phyloP scores from a whole-genome alignment of 2,888 invertebrate genomes.

The Bellardia bayeri region DNA sequence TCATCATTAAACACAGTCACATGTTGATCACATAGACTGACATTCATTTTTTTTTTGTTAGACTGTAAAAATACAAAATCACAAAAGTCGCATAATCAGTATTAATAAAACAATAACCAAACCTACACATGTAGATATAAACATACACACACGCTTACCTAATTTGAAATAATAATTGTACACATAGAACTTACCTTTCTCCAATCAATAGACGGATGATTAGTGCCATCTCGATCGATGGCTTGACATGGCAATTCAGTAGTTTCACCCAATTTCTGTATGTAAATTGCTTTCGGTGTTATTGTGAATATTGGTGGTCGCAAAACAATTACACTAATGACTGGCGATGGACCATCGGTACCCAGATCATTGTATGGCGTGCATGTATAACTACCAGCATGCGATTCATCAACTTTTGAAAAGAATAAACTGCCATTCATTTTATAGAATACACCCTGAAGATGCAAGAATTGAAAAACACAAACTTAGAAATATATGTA shows the following conservation, averaged over 20 bases:
- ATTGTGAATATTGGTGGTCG: slow-evolving; percentile 93
- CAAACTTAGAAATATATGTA: not conserved
- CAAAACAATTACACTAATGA: slow-evolving; percentile 93
- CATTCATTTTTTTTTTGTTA: not conserved
- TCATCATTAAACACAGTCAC: not conserved
- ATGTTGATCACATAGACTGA: not conserved
- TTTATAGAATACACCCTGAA: slow-evolving; percentile 90
- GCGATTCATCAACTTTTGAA: slow-evolving; percentile 92
- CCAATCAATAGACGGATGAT: slow-evolving; percentile 88
- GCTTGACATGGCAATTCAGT: slow-evolving; percentile 93
- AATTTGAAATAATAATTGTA: slow-evolving; percentile 53
- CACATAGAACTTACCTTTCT: slow-evolving; percentile 85
- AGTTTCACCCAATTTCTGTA: slow-evolving; percentile 91
- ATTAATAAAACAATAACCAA: slow-evolving; percentile 22
- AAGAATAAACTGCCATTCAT: slow-evolving; percentile 93
- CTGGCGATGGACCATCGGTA: slow-evolving; percentile 92
- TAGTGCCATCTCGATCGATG: slow-evolving; percentile 88
- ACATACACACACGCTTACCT: not conserved
- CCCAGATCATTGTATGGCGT: slow-evolving; percentile 96
- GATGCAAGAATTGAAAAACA: not conserved
- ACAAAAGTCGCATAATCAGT: slow-evolving; percentile 26
- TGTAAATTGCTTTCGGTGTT: slow-evolving; percentile 93
- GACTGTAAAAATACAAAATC: not conserved
- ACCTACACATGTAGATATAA: not conserved
- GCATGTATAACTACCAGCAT: slow-evolving; percentile 95